Conservation (phyloP, 2,797 vertebrate genomes). For the Eutrigla gurnardus region DNA sequence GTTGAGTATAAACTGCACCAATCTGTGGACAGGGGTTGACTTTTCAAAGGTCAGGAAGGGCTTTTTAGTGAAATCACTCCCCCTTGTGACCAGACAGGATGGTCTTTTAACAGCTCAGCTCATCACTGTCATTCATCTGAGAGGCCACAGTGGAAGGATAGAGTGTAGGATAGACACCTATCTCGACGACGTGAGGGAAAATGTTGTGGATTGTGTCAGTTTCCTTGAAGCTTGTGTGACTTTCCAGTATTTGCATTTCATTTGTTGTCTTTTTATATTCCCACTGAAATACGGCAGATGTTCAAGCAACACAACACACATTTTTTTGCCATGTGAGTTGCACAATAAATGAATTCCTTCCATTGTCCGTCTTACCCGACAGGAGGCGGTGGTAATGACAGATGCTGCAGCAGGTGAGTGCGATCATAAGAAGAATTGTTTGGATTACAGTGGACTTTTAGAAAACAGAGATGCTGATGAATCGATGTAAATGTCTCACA, state of each 20-base stretch:
- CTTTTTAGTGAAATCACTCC: slow-evolving; percentile 48
- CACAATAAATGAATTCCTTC: slow-evolving; percentile 10
- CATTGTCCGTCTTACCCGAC: slow-evolving; percentile 41
- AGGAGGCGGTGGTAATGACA: slow-evolving; percentile 46
- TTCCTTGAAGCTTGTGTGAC: slow-evolving; percentile 9
- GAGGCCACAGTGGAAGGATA: not conserved
- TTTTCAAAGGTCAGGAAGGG: not conserved
- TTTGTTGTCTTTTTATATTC: slow-evolving; percentile 25
- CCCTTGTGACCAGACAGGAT: slow-evolving; percentile 52
- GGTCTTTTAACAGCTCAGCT: not conserved
- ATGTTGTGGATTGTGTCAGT: not conserved
- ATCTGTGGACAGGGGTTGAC: slow-evolving; percentile 1
- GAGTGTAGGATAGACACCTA: not conserved
- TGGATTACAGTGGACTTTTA: slow-evolving; percentile 7
- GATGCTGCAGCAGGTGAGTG: slow-evolving; percentile 58
- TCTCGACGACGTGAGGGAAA: not conserved
- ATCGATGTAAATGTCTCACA: not conserved
- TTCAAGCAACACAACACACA: slow-evolving; percentile 13
- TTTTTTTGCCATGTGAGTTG: slow-evolving; percentile 6
- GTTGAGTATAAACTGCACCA: not conserved
- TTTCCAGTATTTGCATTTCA: slow-evolving; percentile 22
- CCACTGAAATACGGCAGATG: not conserved
- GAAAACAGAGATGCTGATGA: slow-evolving; percentile 6
- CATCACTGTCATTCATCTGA: not conserved
- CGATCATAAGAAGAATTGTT: slow-evolving; percentile 11